Evolutionary conservation across 2,113 vertebrate species (phyloP).

Genomic region (Dicaeum eximium): DNA sequence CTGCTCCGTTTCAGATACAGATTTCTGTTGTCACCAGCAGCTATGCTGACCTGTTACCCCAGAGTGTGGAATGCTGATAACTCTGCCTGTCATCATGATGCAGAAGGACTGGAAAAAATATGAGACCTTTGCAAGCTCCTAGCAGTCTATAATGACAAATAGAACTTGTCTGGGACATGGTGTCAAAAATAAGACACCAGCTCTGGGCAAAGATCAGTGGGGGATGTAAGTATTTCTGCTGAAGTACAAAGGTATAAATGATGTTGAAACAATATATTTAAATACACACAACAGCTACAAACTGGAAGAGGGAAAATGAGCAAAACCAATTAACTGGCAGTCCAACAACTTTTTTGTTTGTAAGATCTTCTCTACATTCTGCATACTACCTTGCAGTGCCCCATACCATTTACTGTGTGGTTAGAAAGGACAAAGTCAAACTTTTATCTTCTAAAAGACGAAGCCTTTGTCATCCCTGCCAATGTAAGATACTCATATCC

Average conservation of each 20-base stretch:
- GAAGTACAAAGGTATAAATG: conserved; percentile 29
- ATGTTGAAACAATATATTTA: conserved; percentile 4
- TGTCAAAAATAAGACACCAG: conserved; percentile 15
- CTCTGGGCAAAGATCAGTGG: conserved; percentile 5
- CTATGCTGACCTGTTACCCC: neutral
- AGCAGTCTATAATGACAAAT: neutral
- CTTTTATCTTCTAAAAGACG: neutral
- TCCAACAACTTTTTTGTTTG: neutral
- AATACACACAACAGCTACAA: neutral
- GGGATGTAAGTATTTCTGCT: neutral
- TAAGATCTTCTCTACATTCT: neutral
- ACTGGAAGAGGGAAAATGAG: neutral
- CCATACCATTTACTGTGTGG: neutral
- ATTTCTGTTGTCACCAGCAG: neutral
- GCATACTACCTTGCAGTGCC: neutral
- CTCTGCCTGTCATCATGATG: neutral
- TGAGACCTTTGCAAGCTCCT: neutral
- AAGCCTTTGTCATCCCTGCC: neutral
- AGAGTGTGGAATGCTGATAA: neutral
- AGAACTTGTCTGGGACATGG: conserved; percentile 27
- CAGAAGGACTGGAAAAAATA: neutral
- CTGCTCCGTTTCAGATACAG: neutral
- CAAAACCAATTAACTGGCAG: neutral
- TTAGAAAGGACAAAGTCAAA: neutral
- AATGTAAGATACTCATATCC: neutral